Evolutionary conservation across 2,113 vertebrate genomes (phyloP).

Genomic region (Chaenocephalus aceratus): DNA sequence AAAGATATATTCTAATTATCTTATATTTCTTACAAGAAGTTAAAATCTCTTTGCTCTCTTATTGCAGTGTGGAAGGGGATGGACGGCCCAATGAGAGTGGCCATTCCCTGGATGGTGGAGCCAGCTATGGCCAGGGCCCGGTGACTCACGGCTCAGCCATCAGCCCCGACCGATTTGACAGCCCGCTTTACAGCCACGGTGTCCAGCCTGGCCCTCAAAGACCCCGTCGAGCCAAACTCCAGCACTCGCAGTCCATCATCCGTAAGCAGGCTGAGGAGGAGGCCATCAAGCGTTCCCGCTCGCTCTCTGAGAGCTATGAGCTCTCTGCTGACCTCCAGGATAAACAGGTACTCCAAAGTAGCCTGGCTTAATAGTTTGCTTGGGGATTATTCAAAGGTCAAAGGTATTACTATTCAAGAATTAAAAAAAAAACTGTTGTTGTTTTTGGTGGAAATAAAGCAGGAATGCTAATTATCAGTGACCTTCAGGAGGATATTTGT

Average conservation of each 20-base stretch:
- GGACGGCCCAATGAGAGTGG: conserved; percentile 90
- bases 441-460: neutral
- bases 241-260: conserved; percentile 96
- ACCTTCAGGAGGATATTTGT: neutral
- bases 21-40: neutral
- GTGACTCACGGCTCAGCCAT: conserved; percentile 90
- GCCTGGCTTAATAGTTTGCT: neutral
- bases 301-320: conserved; percentile 98
- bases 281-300: conserved; percentile 96
- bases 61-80: conserved; percentile 94
- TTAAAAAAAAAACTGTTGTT: neutral
- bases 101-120: conserved; percentile 90
- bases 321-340: conserved; percentile 98
- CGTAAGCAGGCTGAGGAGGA: conserved; percentile 98
- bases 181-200: conserved; percentile 86
- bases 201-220: conserved; percentile 90
- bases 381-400: neutral
- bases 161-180: conserved; percentile 93
- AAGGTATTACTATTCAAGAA: neutral
- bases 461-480: conserved; percentile 1
- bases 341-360: conserved; percentile 90
- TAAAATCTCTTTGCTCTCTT: conserved; percentile 19
- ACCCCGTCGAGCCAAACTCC: conserved; percentile 92
- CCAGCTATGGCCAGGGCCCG: conserved; percentile 88
- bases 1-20: neutral